Percentiles rank a stretch among this genome's conserved stretches.
These are phyloP conservation scores for Clarias platycephalus DNA, from an alignment of 2,797 vertebrate species.

Conservation along the genomic window DNA sequence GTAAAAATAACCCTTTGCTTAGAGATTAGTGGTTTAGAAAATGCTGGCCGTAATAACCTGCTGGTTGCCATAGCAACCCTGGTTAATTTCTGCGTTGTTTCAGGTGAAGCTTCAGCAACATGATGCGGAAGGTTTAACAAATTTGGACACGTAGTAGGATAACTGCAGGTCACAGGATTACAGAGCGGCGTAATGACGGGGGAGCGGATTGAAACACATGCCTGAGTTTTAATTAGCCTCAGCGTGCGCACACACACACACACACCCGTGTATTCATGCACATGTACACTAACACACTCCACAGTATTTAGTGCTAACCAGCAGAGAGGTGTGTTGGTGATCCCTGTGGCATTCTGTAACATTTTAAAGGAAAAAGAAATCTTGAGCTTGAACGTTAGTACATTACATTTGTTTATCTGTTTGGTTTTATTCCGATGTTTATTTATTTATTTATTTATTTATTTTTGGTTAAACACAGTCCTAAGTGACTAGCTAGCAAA, in stretches of 20 bases:
- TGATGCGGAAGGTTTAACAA: not conserved
- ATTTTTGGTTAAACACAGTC: not conserved
- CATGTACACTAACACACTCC: not conserved
- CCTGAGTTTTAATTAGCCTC: constrained; percentile 26
- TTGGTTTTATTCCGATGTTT: not conserved
- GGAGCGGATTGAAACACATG: constrained; percentile 25
- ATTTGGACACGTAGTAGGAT: constrained; percentile 11
- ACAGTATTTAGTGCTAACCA: not conserved
- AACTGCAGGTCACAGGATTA: constrained; percentile 21
- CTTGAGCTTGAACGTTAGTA: not conserved
- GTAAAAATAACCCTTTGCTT: constrained; percentile 10
- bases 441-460: too few species aligned
- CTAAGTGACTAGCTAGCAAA: not conserved
- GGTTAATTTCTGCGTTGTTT: constrained; percentile 11
- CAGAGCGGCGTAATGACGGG: constrained; percentile 18
- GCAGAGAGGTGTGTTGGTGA: not conserved
- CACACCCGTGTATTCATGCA: not conserved
- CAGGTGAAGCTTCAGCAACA: not conserved
- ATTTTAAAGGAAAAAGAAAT: too few species aligned
- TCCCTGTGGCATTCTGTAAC: not conserved
- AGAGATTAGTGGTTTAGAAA: constrained; percentile 9
- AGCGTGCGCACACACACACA: not conserved
- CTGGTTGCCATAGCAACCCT: constrained; percentile 7
- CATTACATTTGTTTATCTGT: not conserved
- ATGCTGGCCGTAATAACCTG: not conserved